Conservation (phyloP, 2,888 invertebrate genomes). For the Mythimna lalbum region DNA sequence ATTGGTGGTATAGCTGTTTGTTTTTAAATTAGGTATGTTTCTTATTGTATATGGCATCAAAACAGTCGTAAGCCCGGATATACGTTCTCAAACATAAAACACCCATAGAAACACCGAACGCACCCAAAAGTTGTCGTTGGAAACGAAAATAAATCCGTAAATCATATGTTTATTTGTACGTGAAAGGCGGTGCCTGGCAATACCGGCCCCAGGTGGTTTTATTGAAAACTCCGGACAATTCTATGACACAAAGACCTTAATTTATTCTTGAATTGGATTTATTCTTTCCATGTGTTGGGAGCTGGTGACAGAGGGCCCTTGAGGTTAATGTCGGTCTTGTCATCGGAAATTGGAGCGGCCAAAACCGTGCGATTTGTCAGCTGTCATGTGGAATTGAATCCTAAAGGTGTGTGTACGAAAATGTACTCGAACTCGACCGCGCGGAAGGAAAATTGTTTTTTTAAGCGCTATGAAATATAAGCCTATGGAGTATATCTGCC, state of each 20-base stretch:
- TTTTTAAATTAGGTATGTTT: conserved; percentile 15
- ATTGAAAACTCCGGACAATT: conserved; percentile 79
- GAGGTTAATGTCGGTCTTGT: conserved; percentile 88
- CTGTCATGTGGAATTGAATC: conserved; percentile 83
- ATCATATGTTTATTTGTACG: conserved; percentile 77
- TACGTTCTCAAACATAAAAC: conserved; percentile 30
- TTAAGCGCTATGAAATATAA: conserved; percentile 27
- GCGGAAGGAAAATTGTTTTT: conserved; percentile 47
- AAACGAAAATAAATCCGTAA: conserved; percentile 73
- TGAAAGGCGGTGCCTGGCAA: conserved; percentile 72
- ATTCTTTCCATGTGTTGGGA: conserved; percentile 83
- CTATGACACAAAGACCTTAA: conserved; percentile 87
- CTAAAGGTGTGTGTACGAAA: conserved; percentile 72
- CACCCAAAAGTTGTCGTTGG: conserved; percentile 57
- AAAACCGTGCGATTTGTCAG: conserved; percentile 85
- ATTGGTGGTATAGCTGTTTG: not conserved
- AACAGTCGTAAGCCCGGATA: conserved; percentile 17
- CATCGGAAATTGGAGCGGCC: conserved; percentile 86
- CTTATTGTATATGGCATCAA: not conserved
- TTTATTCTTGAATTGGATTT: conserved; percentile 88
- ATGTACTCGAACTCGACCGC: conserved; percentile 60
- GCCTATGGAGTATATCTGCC: not conserved
- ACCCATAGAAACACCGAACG: conserved; percentile 42
- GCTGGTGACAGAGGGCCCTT: conserved; percentile 86
- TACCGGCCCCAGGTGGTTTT: conserved; percentile 68